phyloP scores from a whole-genome alignment of 1,140 invertebrate species.

The Pseudomyrmex cubaensis region DNA sequence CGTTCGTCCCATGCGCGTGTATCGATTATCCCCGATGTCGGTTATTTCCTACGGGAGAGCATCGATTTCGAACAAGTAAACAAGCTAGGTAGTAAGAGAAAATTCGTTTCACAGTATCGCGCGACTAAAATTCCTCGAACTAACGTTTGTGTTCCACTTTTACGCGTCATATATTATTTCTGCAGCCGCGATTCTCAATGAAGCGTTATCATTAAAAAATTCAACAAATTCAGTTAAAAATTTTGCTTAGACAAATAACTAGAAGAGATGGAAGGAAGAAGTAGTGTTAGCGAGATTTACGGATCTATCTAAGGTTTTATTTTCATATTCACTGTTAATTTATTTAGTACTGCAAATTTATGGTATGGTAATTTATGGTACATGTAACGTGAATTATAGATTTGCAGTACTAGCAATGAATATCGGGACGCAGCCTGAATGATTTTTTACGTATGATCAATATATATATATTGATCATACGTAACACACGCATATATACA shows the following conservation, averaged over 20 bases:
- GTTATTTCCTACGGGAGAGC: slow-evolving; percentile 29
- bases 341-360: no score
- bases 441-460: no score
- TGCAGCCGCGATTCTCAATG: slow-evolving; percentile 14
- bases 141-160: background rate
- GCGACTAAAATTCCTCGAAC: slow-evolving; percentile 22
- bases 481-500: no score
- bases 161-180: slow-evolving; percentile 29
- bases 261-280: background rate
- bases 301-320: background rate
- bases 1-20: slow-evolving; percentile 1
- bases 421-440: background rate
- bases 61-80: slow-evolving; percentile 31
- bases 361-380: no score
- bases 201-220: slow-evolving; percentile 10
- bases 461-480: no score
- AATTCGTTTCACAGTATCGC: slow-evolving; percentile 42
- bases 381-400: no score
- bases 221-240: background rate
- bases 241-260: background rate
- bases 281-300: background rate
- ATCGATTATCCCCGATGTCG: slow-evolving; percentile 36
- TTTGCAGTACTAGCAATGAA: background rate
- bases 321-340: no score
- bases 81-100: background rate